Conservation (phyloP, 2,113 vertebrate genomes). For the Corynorhinus townsendii region DNA sequence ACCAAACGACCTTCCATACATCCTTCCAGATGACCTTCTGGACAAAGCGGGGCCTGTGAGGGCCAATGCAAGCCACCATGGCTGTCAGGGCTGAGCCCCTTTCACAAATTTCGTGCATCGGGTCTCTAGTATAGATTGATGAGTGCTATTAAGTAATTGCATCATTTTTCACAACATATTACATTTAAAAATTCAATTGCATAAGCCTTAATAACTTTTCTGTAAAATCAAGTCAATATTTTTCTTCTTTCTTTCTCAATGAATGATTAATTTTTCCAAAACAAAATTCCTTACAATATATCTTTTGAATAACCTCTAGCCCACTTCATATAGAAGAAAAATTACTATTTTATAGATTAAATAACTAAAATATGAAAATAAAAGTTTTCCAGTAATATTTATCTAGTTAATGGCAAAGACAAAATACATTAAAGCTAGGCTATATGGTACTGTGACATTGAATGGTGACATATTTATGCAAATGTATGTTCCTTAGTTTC, state of each 20-base stretch:
- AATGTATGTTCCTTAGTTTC: not conserved
- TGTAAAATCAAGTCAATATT: not conserved
- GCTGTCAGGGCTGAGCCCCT: too few relatives aligned
- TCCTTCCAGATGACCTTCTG: too few relatives aligned
- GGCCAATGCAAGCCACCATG: too few relatives aligned
- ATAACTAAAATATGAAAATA: not conserved
- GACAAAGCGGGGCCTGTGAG: too few relatives aligned
- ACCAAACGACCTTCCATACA: fast-evolving
- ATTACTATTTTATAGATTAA: not conserved
- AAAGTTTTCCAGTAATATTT: not conserved
- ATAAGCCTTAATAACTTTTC: not conserved
- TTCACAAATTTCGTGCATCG: too few relatives aligned
- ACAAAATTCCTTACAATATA: not conserved
- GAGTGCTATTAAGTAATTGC: not conserved
- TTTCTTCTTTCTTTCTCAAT: not conserved
- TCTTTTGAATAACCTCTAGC: not conserved
- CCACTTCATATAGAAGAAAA: not conserved
- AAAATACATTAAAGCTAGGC: not conserved
- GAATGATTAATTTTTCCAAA: not conserved
- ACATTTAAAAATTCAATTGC: not conserved
- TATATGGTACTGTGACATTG: not conserved
- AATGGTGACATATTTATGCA: not conserved
- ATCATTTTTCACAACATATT: not conserved
- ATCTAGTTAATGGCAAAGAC: not conserved
- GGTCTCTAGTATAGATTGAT: not conserved